Percentiles rank a stretch among this genome's conserved stretches.
These are phyloP conservation scores for Apistogramma diplotaenia DNA, from an alignment of 2,113 vertebrate species.

Conservation along the genomic window DNA sequence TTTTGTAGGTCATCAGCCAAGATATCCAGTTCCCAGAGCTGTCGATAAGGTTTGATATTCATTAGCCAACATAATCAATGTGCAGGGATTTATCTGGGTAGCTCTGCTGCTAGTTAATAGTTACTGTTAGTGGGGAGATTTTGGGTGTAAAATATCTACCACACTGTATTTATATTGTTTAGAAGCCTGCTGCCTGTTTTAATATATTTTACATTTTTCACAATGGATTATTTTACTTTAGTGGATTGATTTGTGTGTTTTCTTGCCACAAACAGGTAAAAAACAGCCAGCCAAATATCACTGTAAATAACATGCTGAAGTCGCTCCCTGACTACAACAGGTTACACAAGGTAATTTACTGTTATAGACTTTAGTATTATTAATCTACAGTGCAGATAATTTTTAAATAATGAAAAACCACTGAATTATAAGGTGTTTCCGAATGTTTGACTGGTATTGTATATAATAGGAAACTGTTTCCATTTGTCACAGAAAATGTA, in stretches of 20 bases:
- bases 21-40: constrained; percentile 64
- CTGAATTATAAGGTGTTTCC: no score
- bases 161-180: neutral
- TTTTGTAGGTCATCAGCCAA: constrained; percentile 42
- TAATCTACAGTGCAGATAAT: no score
- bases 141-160: neutral
- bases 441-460: no score
- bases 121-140: neutral
- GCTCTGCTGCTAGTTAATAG: neutral
- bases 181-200: neutral
- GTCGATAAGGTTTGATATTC: constrained; percentile 64
- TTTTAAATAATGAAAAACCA: no score
- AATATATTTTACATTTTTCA: neutral
- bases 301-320: constrained; percentile 48
- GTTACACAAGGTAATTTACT: constrained; percentile 45
- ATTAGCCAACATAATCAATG: neutral
- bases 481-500: neutral
- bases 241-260: neutral
- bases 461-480: neutral
- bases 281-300: constrained; percentile 24
- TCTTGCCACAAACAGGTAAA: constrained; percentile 30
- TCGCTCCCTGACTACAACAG: constrained; percentile 60
- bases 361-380: no score
- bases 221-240: neutral
- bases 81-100: neutral